Conservation (phyloP, 2,888 invertebrate species). For the Tachina fera region DNA sequence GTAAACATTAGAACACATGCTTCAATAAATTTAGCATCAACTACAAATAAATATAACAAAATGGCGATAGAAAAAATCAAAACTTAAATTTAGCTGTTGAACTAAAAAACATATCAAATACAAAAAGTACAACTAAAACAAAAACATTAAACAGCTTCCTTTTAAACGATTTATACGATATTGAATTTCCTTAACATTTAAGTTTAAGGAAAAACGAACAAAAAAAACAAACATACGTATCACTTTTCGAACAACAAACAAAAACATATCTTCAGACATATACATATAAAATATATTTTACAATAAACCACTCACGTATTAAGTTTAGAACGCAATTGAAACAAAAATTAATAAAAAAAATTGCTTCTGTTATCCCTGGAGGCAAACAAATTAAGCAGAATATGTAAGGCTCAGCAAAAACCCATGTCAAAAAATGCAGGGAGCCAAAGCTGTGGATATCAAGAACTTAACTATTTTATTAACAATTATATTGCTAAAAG, state of each 20-base stretch:
- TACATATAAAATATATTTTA: not conserved
- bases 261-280: slow-evolving; percentile 22
- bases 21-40: not conserved
- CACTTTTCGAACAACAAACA: slow-evolving; percentile 2
- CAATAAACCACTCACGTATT: not conserved
- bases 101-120: not conserved
- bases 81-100: slow-evolving; percentile 21
- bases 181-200: slow-evolving; percentile 5
- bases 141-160: not conserved
- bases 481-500: slow-evolving; percentile 48
- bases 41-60: not conserved
- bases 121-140: not conserved
- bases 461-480: slow-evolving; percentile 58
- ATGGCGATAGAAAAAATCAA: slow-evolving; percentile 30
- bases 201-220: not conserved
- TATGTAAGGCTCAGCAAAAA: not conserved
- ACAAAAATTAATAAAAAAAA: slow-evolving; percentile 9
- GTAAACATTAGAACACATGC: not conserved
- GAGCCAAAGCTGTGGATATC: not conserved
- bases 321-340: no score
- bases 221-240: not conserved
- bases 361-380: not conserved
- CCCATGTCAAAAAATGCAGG: slow-evolving; percentile 30
- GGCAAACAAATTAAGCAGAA: not conserved
- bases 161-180: not conserved